A percentile compares a stretch with the other conserved stretches of the same genome.
Conservation (phyloP, 2,888 invertebrate species). For the Thumatha senex region DNA sequence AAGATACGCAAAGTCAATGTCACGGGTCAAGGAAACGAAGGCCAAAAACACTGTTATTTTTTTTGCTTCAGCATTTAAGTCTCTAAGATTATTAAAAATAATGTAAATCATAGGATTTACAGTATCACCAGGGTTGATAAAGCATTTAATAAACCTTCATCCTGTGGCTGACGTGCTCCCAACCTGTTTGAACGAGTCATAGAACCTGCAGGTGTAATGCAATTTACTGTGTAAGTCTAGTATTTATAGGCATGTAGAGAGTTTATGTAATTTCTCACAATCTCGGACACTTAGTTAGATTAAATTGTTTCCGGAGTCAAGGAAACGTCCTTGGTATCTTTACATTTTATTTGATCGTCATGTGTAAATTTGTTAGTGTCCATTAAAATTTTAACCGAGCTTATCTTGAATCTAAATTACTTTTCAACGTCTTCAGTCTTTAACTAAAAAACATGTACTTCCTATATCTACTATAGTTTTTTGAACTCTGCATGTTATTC, state of each 20-base stretch:
- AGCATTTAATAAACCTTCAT: conserved; percentile 61
- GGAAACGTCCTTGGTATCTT: conserved; percentile 23
- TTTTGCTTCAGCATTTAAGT: conserved; percentile 11
- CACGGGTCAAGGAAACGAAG: conserved; percentile 30
- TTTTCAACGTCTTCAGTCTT: not conserved
- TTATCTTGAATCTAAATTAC: conserved; percentile 6
- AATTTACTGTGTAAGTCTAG: conserved; percentile 17
- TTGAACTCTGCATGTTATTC: not conserved
- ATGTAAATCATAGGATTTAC: conserved; percentile 31
- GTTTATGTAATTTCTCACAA: conserved; percentile 16
- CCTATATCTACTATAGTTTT: not conserved
- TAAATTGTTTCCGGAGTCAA: conserved; percentile 35
- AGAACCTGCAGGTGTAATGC: conserved; percentile 43
- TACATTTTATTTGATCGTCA: not conserved
- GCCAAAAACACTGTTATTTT: conserved; percentile 9
- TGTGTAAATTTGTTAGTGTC: conserved; percentile 2
- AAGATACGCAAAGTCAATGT: conserved; percentile 21
- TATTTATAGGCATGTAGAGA: conserved; percentile 18
- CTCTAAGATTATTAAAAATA: conserved; percentile 27
- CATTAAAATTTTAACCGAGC: conserved; percentile 1
- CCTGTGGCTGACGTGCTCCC: conserved; percentile 41
- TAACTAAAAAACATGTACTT: not conserved
- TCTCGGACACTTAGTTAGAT: conserved; percentile 11
- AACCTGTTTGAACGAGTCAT: conserved; percentile 61
- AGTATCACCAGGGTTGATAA: conserved; percentile 44